Evolutionary conservation across 1,140 invertebrate species (phyloP), one percentile per base, ranked within the genome.

Genomic region (Musca vetustissima): DNA sequence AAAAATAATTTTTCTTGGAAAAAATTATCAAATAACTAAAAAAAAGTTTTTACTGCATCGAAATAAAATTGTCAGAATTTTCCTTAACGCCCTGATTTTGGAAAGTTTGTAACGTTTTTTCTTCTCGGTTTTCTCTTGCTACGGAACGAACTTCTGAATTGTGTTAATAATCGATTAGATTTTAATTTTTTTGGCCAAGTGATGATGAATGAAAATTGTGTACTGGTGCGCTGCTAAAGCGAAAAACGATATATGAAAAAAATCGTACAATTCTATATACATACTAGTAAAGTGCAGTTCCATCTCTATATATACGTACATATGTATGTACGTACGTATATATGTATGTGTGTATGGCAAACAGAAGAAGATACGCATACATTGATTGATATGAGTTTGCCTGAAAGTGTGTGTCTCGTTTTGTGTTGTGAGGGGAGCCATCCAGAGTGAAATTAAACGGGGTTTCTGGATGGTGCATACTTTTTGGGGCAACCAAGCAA

Each of bases 81-180:
- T 43, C 1, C 11, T 13, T 43, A 9, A 43, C 36, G 36, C 11
- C 36, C 36, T 43, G 36, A 55, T 21, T 57, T 57, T 1, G 0
- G 24, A 55, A 57, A 28, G n/a, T 28, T 28, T 43, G 6, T 43
- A 43, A 43, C 36, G 36, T 43, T 32, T 32, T 9, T 32, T 32
- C n/a, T n/a, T n/a, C n/a, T 28, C 28, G 28, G 28, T 43, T 43
- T 43, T 7, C 36, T 43, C 36, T 13, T 7, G 36, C 36, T 13
- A 43, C 13, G 36, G 36, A 32, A 3, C n/a, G n/a, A n/a, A n/a
- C 28, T 32, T 3, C 4, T 43, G 36, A 11, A 28, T 57, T 57
- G 53, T 57, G 53, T 57, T 57, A 57, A 57, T 57, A 57, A 57
- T 57, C 53, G 53, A 57, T 57, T 57, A 43, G 36, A 9, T 43